A percentile compares a stretch with the other conserved stretches of the same genome.
These are phyloP conservation scores for Ochlodes sylvanus DNA, from an alignment of 2,888 invertebrate genomes.

Conservation along the genomic window DNA sequence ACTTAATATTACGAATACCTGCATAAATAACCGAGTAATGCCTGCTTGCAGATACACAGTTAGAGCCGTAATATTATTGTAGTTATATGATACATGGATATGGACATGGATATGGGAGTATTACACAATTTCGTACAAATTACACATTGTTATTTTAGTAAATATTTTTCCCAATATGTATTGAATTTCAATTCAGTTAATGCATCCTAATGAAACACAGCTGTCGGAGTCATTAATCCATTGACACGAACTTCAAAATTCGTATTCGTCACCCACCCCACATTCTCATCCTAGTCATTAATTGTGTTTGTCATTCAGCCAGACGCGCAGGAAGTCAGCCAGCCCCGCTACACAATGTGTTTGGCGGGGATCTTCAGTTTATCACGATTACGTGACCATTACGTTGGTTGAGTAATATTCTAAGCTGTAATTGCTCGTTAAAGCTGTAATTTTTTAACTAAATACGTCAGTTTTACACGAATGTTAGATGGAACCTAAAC, in stretches of 20 bases:
- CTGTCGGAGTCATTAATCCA: constrained; percentile 1
- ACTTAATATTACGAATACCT: constrained; percentile 38
- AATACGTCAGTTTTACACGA: no score
- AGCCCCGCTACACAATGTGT: not conserved
- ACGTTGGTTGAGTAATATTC: not conserved
- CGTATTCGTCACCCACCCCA: constrained; percentile 17
- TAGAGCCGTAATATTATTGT: not conserved
- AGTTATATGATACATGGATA: not conserved
- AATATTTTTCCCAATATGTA: no score
- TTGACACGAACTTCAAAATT: not conserved
- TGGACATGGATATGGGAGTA: not conserved
- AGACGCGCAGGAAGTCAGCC: constrained; percentile 4
- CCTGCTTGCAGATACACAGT: constrained; percentile 11
- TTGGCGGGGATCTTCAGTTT: constrained; percentile 9
- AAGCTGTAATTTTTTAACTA: no score
- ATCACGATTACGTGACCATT: constrained; percentile 9
- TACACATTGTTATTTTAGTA: no score
- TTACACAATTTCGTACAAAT: no score
- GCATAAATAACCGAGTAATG: constrained; percentile 32
- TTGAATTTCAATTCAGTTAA: constrained; percentile 25
- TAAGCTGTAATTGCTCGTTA: not conserved
- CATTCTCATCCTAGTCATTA: constrained; percentile 19
- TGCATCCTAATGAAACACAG: constrained; percentile 28
- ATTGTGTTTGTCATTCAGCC: constrained; percentile 19
- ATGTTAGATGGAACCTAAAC: no score